Base-by-base conservation (phyloP, 53 echinoderm and acorn worm genomes). In the Henricia sp. region DNA sequence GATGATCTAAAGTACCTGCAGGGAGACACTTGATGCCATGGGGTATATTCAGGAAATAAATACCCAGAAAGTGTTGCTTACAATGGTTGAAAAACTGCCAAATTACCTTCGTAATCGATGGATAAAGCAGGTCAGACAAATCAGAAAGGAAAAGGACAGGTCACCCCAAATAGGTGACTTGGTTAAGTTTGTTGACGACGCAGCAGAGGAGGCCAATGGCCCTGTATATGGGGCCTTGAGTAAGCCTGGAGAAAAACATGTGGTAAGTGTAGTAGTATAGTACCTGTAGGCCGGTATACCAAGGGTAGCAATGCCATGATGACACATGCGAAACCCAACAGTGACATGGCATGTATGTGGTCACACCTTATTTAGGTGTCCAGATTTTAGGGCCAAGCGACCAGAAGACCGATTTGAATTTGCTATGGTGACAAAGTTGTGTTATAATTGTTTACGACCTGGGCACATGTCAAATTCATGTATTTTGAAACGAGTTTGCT, bases 1-100 rank as follows among this genome's bases (percentile, higher is more conserved):
- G 85, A 90, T 90, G 83, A 90, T 39, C 50, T 89, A 29, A 60
- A 52, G 23, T n/a, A 73, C 71, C 32, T 89, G 83, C 57, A 36
- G 25, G 25, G 90, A 77, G 37, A 85, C 85, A 1, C 64, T 85
- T 23, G 40, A 30, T 40, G 68, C 85, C n/a, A 76, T 90, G 67
- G 90, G 89, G 0, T 72, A 60, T 26, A 36, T 89, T 17, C 28
- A 48, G 27, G 84, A 82, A 57, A 20, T 88, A 40, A 82, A 65
- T 69, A 82, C 50, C 42, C 88, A 64, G 20, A 68, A 35, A 42
- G 82, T 66, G 14, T 67, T 82, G 13, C 26, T 73, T n/a, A 37
- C 17, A n/a, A 62, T 88, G 20, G 51, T 67, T 28, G 84, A 89
- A 53, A 50, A 75, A 42, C 50, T 89, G 48, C 90, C 90, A 23